Conservation (phyloP, 2,113 vertebrate genomes). For the Cavia porcellus region DNA sequence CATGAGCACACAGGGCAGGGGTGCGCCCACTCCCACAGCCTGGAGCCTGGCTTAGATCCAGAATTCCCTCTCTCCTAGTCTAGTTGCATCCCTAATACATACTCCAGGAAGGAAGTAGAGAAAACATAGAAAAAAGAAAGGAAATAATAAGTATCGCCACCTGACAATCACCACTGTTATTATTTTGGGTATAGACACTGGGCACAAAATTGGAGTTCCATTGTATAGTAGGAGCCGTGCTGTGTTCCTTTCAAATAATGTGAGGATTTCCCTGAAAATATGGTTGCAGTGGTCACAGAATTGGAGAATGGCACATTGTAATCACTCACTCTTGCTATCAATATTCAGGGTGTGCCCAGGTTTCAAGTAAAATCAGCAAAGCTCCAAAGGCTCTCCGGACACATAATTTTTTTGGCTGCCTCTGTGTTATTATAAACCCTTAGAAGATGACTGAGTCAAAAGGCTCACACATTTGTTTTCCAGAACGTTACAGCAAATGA, state of each 20-base stretch:
- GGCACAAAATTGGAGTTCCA: background rate
- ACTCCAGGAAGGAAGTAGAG: background rate
- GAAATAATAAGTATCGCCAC: background rate
- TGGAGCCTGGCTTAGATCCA: too few relatives aligned
- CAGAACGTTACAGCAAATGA: background rate
- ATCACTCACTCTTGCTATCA: background rate
- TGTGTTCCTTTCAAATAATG: background rate
- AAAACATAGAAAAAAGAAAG: background rate
- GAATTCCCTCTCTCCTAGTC: background rate
- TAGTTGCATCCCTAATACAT: background rate
- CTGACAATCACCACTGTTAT: background rate
- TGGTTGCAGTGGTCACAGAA: background rate
- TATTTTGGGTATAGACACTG: background rate
- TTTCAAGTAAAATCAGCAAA: slow-evolving; percentile 46
- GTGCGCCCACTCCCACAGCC: fast-evolving
- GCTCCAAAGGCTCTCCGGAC: background rate
- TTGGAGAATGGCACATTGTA: background rate
- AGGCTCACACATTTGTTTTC: slow-evolving; percentile 10
- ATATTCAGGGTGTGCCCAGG: background rate
- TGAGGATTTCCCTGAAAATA: background rate
- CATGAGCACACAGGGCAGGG: background rate
- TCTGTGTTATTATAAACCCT: background rate
- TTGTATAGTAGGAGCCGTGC: background rate
- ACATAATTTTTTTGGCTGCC: background rate
- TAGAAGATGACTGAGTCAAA: background rate